Percentiles rank a stretch among this genome's conserved stretches.
These are phyloP conservation scores for Cryptus viduatorius DNA, from an alignment of 2,888 invertebrate genomes.

Conservation along the genomic window DNA sequence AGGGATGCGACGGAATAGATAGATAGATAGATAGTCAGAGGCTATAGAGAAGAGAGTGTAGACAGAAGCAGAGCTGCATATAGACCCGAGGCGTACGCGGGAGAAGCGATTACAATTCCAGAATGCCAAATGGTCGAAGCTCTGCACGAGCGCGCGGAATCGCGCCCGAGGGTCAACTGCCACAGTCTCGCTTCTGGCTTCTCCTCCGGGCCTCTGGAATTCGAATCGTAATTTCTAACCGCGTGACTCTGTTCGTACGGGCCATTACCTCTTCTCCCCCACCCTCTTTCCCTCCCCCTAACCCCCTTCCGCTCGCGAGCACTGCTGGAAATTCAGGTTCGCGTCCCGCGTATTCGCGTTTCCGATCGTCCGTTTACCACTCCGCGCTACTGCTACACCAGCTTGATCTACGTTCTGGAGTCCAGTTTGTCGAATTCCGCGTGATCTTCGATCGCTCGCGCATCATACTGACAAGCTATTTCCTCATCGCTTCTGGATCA, in stretches of 20 bases:
- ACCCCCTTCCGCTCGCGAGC: not conserved
- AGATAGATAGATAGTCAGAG: slow-evolving; percentile 34
- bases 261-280: slow-evolving; percentile 72
- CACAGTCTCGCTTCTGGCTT: slow-evolving; percentile 56
- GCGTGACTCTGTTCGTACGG: slow-evolving; percentile 79
- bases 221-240: slow-evolving; percentile 83
- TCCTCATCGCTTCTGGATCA: slow-evolving; percentile 1
- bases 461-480: slow-evolving; percentile 9
- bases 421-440: slow-evolving; percentile 32
- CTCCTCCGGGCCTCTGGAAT: slow-evolving; percentile 77
- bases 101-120: slow-evolving; percentile 82
- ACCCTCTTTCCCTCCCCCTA: slow-evolving; percentile 7
- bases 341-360: slow-evolving; percentile 66
- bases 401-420: slow-evolving; percentile 18
- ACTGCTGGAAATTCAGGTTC: slow-evolving; percentile 64
- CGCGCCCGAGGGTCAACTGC: slow-evolving; percentile 72
- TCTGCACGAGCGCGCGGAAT: slow-evolving; percentile 70
- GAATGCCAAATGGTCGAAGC: slow-evolving; percentile 79
- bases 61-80: slow-evolving; percentile 25
- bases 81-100: slow-evolving; percentile 38
- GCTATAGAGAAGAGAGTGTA: slow-evolving; percentile 10
- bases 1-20: slow-evolving; percentile 34
- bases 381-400: slow-evolving; percentile 4
- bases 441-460: slow-evolving; percentile 29
- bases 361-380: slow-evolving; percentile 59